These are phyloP conservation scores for Syngnathus scovelli DNA, from an alignment of 2,113 vertebrate species.

Conservation along the genomic window DNA sequence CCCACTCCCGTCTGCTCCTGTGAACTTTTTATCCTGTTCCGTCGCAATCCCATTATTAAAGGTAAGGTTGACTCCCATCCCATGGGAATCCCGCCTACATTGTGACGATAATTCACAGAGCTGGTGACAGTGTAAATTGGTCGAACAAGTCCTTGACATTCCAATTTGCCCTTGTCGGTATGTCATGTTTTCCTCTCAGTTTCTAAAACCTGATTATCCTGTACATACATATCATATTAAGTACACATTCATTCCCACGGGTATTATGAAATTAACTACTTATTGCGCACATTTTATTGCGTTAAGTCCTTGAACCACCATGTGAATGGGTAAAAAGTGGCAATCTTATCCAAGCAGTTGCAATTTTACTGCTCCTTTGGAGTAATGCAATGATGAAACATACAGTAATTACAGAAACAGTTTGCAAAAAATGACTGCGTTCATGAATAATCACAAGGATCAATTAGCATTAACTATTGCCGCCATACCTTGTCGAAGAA, in stretches of 20 bases:
- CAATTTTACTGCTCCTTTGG: not conserved
- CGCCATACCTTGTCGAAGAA: constrained; percentile 56
- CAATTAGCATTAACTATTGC: not conserved
- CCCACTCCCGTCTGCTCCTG: too few relatives aligned
- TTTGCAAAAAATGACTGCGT: not conserved
- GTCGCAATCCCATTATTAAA: too few relatives aligned
- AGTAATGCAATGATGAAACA: not conserved
- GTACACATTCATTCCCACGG: not conserved
- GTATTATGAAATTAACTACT: not conserved
- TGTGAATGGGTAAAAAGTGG: not conserved
- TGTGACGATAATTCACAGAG: not conserved
- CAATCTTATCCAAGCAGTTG: not conserved
- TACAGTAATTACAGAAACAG: not conserved
- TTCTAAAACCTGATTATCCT: not conserved
- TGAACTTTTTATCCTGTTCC: too few relatives aligned
- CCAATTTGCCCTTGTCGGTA: not conserved
- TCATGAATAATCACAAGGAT: not conserved
- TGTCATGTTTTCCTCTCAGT: not conserved
- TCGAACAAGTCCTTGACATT: not conserved
- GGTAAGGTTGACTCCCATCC: too few relatives aligned
- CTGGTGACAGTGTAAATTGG: not conserved
- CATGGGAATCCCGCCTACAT: too few relatives aligned
- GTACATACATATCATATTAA: not conserved
- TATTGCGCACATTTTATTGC: not conserved
- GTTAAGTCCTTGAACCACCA: not conserved